These are phyloP conservation scores for Crocodylus rhombifer DNA, from an alignment of 2,797 vertebrate genomes.

Conservation along the genomic window DNA sequence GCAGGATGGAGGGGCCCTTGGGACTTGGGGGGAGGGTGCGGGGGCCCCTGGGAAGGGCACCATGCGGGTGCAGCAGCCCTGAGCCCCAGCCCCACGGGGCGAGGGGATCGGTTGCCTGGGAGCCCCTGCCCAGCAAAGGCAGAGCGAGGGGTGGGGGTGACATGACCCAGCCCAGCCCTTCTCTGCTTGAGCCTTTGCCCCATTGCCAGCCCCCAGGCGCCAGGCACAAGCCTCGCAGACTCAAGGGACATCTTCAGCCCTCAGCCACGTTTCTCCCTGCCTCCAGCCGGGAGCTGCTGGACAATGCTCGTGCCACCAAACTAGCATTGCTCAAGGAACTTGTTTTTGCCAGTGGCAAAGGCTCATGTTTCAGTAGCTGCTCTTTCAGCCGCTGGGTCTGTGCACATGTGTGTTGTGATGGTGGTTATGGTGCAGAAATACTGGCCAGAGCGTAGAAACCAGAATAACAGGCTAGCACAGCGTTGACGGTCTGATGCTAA, in stretches of 20 bases:
- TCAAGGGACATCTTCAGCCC: background rate
- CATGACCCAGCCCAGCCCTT: background rate
- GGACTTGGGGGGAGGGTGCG: background rate
- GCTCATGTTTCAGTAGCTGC: background rate
- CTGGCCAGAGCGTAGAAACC: background rate
- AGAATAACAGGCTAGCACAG: background rate
- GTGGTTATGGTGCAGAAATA: background rate
- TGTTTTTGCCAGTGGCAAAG: background rate
- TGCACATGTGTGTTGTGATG: too few relatives aligned
- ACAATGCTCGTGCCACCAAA: background rate
- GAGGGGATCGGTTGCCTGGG: too few relatives aligned
- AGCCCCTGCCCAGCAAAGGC: too few relatives aligned
- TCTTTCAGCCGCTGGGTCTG: background rate
- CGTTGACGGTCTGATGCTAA: background rate
- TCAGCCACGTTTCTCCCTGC: background rate
- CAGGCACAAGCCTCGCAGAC: background rate
- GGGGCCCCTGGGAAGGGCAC: background rate
- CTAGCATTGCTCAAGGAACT: background rate
- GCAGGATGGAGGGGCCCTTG: background rate
- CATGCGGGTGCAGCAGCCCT: too few relatives aligned
- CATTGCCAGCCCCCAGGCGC: too few relatives aligned
- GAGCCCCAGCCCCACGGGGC: too few relatives aligned
- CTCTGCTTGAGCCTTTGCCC: too few relatives aligned
- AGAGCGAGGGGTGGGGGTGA: too few relatives aligned
- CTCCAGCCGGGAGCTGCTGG: too few relatives aligned